Base-by-base conservation (phyloP, 2,797 vertebrate genomes). In the Sebastes dallii region DNA sequence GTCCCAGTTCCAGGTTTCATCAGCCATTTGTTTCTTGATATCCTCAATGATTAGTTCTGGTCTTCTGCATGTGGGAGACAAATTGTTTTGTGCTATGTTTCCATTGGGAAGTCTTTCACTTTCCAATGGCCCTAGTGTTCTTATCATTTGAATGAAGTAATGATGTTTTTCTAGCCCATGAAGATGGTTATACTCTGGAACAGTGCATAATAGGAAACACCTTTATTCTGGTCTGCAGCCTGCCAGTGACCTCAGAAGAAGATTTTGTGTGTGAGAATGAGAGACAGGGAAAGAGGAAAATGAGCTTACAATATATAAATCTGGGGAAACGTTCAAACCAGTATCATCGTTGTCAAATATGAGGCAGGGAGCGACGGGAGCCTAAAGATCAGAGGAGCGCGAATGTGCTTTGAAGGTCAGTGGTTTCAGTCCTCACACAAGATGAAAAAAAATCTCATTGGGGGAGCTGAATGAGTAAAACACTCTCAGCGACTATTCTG, bases 341-440 rank as follows among this genome's bases (percentile, higher is more conserved):
- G 72, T 72, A 70, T 89, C 77, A 78, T 91, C 27, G 8, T 69
- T 79, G 78, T 89, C 68, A 86, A 86, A 83, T 73, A 78, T 69
- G 61, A 65, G 70, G 58, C 77, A 74, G 78, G 66, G 65, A 88
- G 78, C 39, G 62, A 86, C 29, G 18, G 64, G 72, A 87, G 79
- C 59, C 81, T 77, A 29, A 83, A 85, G 88, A 92, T 93, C 87
- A 91, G 82, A 90, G 79, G 78, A 54, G 55, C 8, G 72, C 65
- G 75, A 82, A 79, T 89, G 86, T 77, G 77, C 89, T 89, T 91
- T 92, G 91, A 94, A 93, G 88, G 93, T 89, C 89, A 90, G 66
- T 87, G 82, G 66, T 87, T 90, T 89, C 81, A 86, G 77, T 86
- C 82, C 76, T 88, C 80, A 77, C 66, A 69, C 75, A 54, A 72